Base-by-base conservation (phyloP, 37 sponge, comb jelly and placozoan species). In the Mnemiopsis leidyi region DNA sequence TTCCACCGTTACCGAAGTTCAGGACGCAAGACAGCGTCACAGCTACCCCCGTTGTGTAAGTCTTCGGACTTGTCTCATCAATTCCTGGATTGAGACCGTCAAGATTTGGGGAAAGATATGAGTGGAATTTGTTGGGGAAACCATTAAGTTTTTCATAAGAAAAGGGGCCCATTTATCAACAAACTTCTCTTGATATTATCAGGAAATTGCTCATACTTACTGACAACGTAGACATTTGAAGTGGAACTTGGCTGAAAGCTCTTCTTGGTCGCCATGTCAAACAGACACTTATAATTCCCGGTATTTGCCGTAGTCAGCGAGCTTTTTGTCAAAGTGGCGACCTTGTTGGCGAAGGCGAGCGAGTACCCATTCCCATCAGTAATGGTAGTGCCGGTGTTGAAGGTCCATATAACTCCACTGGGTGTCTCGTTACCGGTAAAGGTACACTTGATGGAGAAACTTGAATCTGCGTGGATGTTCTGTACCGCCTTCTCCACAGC, bases 191-290 rank as follows among this genome's bases (percentile, higher is more conserved):
- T n/a, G n/a, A n/a, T n/a, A n/a, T n/a, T n/a, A n/a, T n/a, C n/a
- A n/a, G n/a, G n/a, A n/a, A n/a, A n/a, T n/a, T n/a, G n/a, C n/a
- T n/a, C n/a, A n/a, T n/a, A n/a, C 75, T 71, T 18, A 71, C 75
- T 13, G 75, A 71, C 75, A 23, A 71, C 75, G 30, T 23, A 71
- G 30, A 71, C 75, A 25, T 71, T 71, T 2, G 26, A 29, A 23
- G 75, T 23, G 75, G 26, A n/a, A 28, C 30, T 71, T 13, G 75
- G 75, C 30, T 71, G n/a, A 25, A 23, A 71, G n/a, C 30, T 71
- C 30, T 71, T 71, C 30, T 71, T n/a, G 75, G 26, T 71, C 3
- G 75, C n/a, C 75, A 71, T 71, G 3, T 71, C 75, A 71, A 71
- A 71, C 75, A 29, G n/a, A 18, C 75, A 71, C n/a, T 71, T 71